A percentile compares a stretch with the other conserved stretches of the same genome.
Evolutionary conservation across 2,113 vertebrate genomes (phyloP).

Genomic region (Ivindomyrus marchei): DNA sequence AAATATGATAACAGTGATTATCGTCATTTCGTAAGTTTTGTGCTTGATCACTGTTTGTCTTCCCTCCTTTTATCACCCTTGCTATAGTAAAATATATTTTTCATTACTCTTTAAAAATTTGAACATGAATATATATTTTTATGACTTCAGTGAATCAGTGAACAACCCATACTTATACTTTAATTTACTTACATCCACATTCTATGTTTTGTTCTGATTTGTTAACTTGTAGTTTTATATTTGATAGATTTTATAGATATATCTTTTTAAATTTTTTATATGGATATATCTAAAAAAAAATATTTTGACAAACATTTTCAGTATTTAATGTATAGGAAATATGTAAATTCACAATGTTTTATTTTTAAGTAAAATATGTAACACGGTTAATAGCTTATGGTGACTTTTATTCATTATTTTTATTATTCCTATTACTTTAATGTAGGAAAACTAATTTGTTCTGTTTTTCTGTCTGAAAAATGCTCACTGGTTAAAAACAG

Average conservation of each 20-base stretch:
- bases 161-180: not conserved
- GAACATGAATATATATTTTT: not conserved
- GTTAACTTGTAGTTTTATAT: not conserved
- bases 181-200: not conserved
- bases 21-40: not conserved
- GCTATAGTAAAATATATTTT: not conserved
- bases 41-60: not conserved
- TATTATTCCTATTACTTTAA: not conserved
- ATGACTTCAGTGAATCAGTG: not conserved
- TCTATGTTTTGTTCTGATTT: not conserved
- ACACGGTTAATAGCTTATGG: not conserved
- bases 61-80: not conserved
- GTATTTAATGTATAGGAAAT: not conserved
- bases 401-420: not conserved
- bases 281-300: not conserved
- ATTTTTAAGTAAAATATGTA: not conserved
- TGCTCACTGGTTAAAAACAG: not conserved
- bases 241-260: not conserved
- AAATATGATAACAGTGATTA: not conserved
- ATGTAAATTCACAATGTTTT: not conserved
- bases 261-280: not conserved
- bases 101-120: not conserved
- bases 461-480: not conserved
- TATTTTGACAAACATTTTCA: not conserved
- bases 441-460: not conserved